These are phyloP conservation scores for Apis florea DNA, from an alignment of 1,140 invertebrate species.

Conservation along the genomic window DNA sequence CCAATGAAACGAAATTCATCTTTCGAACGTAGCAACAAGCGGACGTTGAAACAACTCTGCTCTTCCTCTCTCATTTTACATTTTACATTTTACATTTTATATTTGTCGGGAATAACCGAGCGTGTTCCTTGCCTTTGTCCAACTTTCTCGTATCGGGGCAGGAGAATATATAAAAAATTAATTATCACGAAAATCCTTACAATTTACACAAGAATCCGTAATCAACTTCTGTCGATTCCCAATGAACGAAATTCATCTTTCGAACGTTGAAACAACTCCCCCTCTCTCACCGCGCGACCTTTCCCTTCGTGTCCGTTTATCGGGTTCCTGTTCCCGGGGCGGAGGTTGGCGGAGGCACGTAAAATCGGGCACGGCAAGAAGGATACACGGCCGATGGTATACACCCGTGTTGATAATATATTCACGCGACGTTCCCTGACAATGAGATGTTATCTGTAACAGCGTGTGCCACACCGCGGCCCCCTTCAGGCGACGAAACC, in stretches of 20 bases:
- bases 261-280: neutral
- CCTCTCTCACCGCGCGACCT: neutral
- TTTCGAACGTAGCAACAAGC: no score
- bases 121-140: no score
- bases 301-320: slow-evolving; percentile 15
- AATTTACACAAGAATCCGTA: no score
- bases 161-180: no score
- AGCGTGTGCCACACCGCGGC: slow-evolving; percentile 51
- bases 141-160: no score
- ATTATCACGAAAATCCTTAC: no score
- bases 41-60: no score
- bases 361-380: slow-evolving; percentile 33
- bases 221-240: no score
- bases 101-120: no score
- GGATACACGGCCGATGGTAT: slow-evolving; percentile 43
- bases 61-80: no score
- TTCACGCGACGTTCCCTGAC: slow-evolving; percentile 70
- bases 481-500: slow-evolving; percentile 53
- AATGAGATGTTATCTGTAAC: slow-evolving; percentile 76
- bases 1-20: no score
- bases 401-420: slow-evolving; percentile 60
- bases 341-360: slow-evolving; percentile 32
- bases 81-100: no score
- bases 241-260: slow-evolving; percentile 1
- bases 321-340: slow-evolving; percentile 5